phyloP scores from a whole-genome alignment of 2,797 vertebrate species.

The Eospalax fontanierii region DNA sequence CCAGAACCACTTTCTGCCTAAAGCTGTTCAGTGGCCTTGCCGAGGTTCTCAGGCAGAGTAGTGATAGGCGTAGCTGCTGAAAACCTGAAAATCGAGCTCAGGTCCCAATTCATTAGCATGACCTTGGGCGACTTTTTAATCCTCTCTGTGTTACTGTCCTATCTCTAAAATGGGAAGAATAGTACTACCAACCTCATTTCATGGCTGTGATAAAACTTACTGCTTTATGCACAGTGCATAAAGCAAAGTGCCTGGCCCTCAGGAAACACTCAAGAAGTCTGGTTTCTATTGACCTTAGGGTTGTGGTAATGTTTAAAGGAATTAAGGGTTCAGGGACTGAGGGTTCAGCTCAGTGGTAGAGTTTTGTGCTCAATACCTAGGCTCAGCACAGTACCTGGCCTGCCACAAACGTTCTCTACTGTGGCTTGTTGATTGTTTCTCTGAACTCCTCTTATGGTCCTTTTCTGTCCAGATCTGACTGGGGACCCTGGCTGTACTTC shows the following conservation, averaged over 20 bases:
- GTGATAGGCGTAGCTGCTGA: background rate
- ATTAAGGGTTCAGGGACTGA: background rate
- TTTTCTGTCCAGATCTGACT: background rate
- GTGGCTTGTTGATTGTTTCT: background rate
- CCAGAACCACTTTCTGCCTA: constrained; percentile 64
- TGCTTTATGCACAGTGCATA: background rate
- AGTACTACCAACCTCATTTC: background rate
- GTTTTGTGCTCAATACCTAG: background rate
- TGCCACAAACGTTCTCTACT: background rate
- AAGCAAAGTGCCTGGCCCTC: background rate
- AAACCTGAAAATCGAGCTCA: background rate
- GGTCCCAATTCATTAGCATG: background rate
- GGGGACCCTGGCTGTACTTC: background rate
- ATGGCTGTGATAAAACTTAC: background rate
- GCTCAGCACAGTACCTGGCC: background rate
- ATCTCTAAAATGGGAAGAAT: background rate
- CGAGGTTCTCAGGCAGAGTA: background rate
- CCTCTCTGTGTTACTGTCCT: background rate
- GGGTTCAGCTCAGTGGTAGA: background rate
- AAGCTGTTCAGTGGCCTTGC: constrained; percentile 14
- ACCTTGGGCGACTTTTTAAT: background rate
- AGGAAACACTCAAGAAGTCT: background rate
- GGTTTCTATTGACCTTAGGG: background rate
- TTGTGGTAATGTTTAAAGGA: background rate
- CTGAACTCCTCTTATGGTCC: background rate